Evolutionary conservation across 2,797 vertebrate genomes (phyloP), one percentile per base, ranked within the genome.

Genomic region (Jordanella pulchra): DNA sequence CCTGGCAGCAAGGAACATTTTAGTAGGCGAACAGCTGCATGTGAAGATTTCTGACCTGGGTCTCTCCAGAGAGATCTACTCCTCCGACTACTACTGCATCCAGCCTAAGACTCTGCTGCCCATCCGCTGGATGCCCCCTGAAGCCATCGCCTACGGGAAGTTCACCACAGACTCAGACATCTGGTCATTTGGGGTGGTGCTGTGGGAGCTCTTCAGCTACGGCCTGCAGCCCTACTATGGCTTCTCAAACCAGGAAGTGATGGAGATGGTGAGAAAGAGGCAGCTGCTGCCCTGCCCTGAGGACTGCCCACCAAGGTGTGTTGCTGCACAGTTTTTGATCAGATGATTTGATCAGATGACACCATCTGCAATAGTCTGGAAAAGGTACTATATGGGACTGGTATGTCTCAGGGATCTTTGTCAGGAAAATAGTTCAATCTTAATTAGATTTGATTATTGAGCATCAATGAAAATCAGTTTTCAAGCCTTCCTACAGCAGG

Each of bases 201-300:
- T 99, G 21, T 99, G 98, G 98, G 98, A 99, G 85, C 96, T 99
- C 72, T 99, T 99, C 93, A 99, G 97, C 92, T 99, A 98, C 9
- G 98, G 98, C 65, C 95, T 99, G 54, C 97, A 99, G 90, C 98
- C 98, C 0, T 99, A 97, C 67, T 99, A 99, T 0, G 98, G 98
- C 11, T 99, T 99, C 91, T 98, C 96, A 80, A 99, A 99, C 88
- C 97, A 99, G 91, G 98, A 99, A 86, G 98, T 99, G 84, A 97
- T 99, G 60, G 97, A 99, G 91, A 98, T 99, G 98, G 95, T 98
- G 86, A 93, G 97, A 11, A 99, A 99, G 89, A 93, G 97, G 4
- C 98, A 99, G 85, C 93, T 98, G 78, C 91, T 99, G 85, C 97
- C 97, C 0, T 99, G 98, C 89, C 98, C 98, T 0, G 98, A 99